phyloP scores from a whole-genome alignment of 2,888 invertebrate genomes.

The Torymus tubicola region DNA sequence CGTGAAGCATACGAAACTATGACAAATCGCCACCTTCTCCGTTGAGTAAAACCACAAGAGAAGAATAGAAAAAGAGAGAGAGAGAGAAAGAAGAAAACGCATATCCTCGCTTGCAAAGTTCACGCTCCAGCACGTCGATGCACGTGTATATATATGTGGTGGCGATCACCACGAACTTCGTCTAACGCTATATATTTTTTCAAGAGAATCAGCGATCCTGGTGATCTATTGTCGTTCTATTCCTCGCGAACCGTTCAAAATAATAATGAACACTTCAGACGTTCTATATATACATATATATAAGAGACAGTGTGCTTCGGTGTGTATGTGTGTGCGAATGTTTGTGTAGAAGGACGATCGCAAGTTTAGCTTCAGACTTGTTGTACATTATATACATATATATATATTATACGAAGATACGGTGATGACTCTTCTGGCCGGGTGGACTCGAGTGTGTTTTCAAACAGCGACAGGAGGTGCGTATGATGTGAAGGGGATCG shows the following conservation, averaged over 20 bases:
- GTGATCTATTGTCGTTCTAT: slow-evolving; percentile 37
- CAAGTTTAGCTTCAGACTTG: slow-evolving; percentile 23
- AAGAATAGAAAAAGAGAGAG: slow-evolving; percentile 13
- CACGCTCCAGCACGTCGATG: too few species aligned
- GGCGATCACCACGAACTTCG: not conserved
- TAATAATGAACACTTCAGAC: not conserved
- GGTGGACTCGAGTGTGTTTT: not conserved
- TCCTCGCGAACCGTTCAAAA: not conserved
- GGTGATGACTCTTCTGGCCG: not conserved
- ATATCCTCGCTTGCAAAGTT: slow-evolving; percentile 35
- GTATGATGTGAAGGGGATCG: not conserved
- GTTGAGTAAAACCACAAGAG: slow-evolving; percentile 17
- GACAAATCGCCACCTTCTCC: slow-evolving; percentile 68
- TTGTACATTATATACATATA: not conserved
- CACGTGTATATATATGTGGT: not conserved
- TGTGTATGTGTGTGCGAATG: not conserved
- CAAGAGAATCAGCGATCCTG: slow-evolving; percentile 51
- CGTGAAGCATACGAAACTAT: slow-evolving; percentile 92
- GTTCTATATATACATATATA: not conserved
- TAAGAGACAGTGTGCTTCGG: too few species aligned
- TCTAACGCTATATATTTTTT: slow-evolving; percentile 50
- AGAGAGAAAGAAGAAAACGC: not conserved
- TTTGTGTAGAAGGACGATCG: not conserved
- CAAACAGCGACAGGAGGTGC: not conserved
- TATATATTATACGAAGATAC: not conserved